Evolutionary conservation across 2,797 vertebrate species (phyloP), one percentile per base, ranked within the genome.

Genomic region (Pangasius macronema): DNA sequence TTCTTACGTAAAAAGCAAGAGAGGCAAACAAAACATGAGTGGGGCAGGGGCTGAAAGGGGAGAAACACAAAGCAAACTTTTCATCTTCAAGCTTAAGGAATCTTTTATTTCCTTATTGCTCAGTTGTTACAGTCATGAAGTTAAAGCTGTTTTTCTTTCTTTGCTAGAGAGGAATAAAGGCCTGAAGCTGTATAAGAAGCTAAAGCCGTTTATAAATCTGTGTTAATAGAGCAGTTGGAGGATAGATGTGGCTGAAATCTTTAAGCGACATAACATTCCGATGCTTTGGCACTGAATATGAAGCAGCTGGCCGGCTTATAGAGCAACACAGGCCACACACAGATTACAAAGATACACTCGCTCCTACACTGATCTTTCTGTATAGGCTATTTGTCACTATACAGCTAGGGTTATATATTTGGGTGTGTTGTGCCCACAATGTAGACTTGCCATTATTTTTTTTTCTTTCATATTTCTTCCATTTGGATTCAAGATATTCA

Each of bases 1-100:
- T 88, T 89, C 86, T 91, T 76, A 77, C 83, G 79, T 92, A 90
- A 93, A 93, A 90, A 89, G 70, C 73, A 81, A 75, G 70, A 39
- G 87, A 88, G 90, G 63, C 63, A 68, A 70, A 70, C 88, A 57
- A 82, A 87, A 84, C 22, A 24, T 85, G 63, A 80, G 90, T 85
- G 83, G 73, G 89, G 57, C 77, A 59, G 76, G 73, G 75, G 80
- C 88, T 82, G 85, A 83, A 79, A 61, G 75, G 83, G 76, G 84
- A 86, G 75, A 87, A 77, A 83, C 85, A 94, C 91, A 93, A 93
- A 93, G 93, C 83, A 87, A 88, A 85, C 89, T 61, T 92, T 93
- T 91, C 81, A 88, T 93, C 91, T 91, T 85, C 82, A 83, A 87
- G 91, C 92, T 92, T 89, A 93, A 93, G 90, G 89, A 84, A 46